A percentile compares a stretch with the other conserved stretches of the same genome.
Conservation (phyloP, 2,113 vertebrate genomes). For the Vulpes lagopus region DNA sequence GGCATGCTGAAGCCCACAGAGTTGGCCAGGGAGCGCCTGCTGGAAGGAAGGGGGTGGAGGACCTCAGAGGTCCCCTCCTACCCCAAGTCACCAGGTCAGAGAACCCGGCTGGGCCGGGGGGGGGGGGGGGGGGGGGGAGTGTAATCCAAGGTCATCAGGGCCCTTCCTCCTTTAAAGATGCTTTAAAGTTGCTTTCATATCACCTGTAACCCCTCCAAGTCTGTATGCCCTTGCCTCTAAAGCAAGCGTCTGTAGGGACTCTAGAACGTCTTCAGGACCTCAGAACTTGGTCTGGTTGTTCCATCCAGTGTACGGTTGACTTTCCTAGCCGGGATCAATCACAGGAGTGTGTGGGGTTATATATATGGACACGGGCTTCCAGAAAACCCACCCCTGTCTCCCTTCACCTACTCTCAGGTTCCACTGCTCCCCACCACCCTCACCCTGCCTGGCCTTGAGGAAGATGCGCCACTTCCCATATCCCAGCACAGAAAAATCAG, state of each 20-base stretch:
- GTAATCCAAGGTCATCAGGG: too few relatives aligned
- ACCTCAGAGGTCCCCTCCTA: neutral
- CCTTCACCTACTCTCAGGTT: neutral
- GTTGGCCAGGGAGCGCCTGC: neutral
- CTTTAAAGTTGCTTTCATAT: neutral
- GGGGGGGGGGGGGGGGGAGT: too few relatives aligned
- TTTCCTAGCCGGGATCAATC: neutral
- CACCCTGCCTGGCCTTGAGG: neutral
- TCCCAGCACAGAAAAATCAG: neutral
- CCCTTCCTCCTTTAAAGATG: neutral
- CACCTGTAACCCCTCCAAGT: neutral
- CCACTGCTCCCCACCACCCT: neutral
- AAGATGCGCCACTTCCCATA: neutral
- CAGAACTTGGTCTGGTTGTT: fast-evolving
- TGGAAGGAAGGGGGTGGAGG: neutral
- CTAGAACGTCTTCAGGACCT: neutral
- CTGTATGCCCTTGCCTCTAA: too few relatives aligned
- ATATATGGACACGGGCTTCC: neutral
- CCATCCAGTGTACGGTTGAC: neutral
- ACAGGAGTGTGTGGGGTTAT: too few relatives aligned
- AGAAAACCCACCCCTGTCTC: neutral
- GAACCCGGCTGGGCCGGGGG: too few relatives aligned
- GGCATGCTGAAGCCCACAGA: neutral
- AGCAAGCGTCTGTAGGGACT: neutral
- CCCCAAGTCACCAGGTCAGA: neutral